Conservation (phyloP, 2,113 vertebrate genomes). For the Hipposideros armiger region DNA sequence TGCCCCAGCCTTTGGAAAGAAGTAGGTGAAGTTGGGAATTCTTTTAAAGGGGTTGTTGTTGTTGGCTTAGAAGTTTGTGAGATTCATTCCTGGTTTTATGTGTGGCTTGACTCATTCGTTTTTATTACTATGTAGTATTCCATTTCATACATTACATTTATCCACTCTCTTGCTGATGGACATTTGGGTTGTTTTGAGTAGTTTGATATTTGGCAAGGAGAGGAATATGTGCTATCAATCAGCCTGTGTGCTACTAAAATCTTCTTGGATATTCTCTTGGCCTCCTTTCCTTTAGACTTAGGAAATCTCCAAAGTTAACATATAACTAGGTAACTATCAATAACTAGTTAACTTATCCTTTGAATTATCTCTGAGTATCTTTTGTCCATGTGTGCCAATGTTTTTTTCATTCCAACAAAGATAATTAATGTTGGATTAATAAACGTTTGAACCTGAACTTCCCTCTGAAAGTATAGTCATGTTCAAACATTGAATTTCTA, state of each 20-base stretch:
- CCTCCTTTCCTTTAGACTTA: background rate
- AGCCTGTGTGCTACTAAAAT: background rate
- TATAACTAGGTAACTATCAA: background rate
- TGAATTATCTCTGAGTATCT: conserved; percentile 16
- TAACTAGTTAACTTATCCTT: background rate
- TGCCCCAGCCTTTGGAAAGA: background rate
- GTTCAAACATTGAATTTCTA: conserved; percentile 6
- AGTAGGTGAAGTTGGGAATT: background rate
- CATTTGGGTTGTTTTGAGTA: background rate
- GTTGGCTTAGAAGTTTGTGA: background rate
- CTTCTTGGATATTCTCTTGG: background rate
- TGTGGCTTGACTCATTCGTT: background rate
- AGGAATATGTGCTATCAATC: background rate
- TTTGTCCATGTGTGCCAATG: background rate
- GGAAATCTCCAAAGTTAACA: background rate
- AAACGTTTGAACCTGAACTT: conserved; percentile 39
- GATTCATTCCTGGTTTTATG: conserved; percentile 16
- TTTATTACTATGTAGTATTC: background rate
- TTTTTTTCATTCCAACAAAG: background rate
- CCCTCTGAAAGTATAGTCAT: background rate
- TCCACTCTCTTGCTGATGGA: background rate
- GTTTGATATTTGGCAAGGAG: background rate
- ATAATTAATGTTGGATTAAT: conserved; percentile 11
- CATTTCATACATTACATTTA: background rate
- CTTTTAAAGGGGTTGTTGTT: background rate